These are phyloP conservation scores for Andrena flavipes DNA, from an alignment of 2,888 invertebrate genomes.

Conservation along the genomic window DNA sequence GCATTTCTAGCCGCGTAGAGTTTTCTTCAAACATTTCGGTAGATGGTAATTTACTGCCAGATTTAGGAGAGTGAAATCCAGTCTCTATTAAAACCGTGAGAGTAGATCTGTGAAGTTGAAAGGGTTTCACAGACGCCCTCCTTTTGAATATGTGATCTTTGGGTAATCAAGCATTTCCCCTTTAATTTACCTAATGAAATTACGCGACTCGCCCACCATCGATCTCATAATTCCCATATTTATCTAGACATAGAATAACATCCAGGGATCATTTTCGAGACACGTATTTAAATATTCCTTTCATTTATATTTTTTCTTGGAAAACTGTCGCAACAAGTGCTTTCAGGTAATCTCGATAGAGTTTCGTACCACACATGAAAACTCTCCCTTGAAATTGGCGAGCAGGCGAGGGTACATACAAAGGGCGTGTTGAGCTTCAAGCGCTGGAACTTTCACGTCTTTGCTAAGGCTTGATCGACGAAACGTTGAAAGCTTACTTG, in stretches of 20 bases:
- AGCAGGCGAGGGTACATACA: not conserved
- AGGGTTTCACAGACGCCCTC: no score
- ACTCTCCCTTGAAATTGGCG: not conserved
- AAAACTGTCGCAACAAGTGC: not conserved
- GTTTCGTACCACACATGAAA: conserved; percentile 9
- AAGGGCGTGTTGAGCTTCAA: not conserved
- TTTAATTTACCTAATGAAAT: conserved; percentile 8
- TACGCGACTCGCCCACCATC: not conserved
- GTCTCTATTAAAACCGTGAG: not conserved
- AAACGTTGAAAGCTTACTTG: not conserved
- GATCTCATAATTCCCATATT: not conserved
- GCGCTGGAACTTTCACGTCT: conserved; percentile 12
- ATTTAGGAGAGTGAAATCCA: not conserved
- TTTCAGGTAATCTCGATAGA: not conserved
- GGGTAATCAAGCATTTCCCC: not conserved
- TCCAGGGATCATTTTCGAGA: not conserved
- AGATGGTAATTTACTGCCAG: not conserved
- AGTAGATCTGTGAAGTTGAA: not conserved
- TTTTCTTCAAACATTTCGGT: not conserved
- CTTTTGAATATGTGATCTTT: not conserved
- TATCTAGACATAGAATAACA: not conserved
- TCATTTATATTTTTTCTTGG: not conserved
- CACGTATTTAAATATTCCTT: not conserved
- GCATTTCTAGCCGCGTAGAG: no score
- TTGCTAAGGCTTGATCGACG: conserved; percentile 16